Conservation (phyloP, 1,140 invertebrate species). For the Alviniconcha marisindica region DNA sequence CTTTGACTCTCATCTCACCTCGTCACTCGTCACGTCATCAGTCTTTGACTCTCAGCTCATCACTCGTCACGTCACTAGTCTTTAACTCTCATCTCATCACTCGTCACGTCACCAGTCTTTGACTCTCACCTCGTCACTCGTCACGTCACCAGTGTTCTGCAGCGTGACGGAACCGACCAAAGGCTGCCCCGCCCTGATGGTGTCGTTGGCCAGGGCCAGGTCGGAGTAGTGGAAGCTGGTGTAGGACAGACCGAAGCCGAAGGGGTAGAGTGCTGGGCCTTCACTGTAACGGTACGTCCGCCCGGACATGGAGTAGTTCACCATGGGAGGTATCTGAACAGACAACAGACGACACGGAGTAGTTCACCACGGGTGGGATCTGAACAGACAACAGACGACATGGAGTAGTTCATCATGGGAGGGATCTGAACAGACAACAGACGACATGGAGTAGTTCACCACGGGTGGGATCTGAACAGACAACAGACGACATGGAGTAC, state of each 20-base stretch:
- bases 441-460: no score
- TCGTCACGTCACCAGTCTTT: not conserved
- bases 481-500: no score
- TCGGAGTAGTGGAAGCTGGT: not conserved
- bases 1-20: no score
- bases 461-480: no score
- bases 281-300: conserved; percentile 64
- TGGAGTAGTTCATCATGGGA: no score
- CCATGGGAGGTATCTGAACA: conserved; percentile 61
- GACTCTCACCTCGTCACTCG: conserved; percentile 30
- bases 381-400: no score
- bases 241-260: conserved; percentile 68
- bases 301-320: conserved; percentile 63
- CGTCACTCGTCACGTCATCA: not conserved
- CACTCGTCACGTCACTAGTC: not conserved
- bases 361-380: no score
- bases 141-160: not conserved
- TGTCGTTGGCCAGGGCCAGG: not conserved
- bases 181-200: conserved; percentile 1
- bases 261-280: conserved; percentile 56
- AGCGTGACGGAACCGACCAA: not conserved
- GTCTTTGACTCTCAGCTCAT: conserved; percentile 26
- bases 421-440: no score
- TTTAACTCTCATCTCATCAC: not conserved
- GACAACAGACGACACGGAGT: no score